A percentile compares a stretch with the other conserved stretches of the same genome.
Evolutionary conservation across 2,113 vertebrate species (phyloP).

Genomic region (Aegotheles bennettii): DNA sequence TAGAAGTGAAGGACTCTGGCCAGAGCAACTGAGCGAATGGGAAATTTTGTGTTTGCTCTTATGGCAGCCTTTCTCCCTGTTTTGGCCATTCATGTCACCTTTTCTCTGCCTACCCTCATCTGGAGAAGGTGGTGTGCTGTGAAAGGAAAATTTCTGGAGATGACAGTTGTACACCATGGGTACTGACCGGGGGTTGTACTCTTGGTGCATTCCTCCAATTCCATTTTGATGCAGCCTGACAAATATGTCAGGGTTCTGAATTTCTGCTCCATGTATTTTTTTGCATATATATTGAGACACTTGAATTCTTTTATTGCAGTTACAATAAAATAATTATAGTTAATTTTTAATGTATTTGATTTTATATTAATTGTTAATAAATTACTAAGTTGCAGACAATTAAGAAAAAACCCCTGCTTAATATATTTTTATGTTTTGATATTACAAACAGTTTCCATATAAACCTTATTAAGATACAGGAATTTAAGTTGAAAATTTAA

Average conservation of each 20-base stretch:
- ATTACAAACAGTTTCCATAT: background rate
- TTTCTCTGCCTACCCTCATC: background rate
- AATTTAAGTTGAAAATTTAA: background rate
- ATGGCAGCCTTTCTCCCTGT: background rate
- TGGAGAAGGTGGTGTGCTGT: background rate
- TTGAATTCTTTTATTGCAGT: background rate
- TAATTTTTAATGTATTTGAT: background rate
- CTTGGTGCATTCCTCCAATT: background rate
- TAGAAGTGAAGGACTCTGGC: background rate
- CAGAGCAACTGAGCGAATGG: background rate
- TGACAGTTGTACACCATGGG: fast-evolving
- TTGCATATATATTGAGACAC: background rate
- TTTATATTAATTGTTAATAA: background rate
- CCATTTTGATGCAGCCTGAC: background rate
- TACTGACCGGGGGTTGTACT: background rate
- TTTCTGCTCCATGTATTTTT: background rate
- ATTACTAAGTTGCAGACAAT: background rate
- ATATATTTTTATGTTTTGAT: background rate
- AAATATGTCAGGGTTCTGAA: background rate
- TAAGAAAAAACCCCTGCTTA: background rate
- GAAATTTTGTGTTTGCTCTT: background rate
- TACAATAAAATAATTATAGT: background rate
- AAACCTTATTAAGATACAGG: background rate
- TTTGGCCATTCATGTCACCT: background rate
- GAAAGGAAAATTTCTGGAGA: background rate